Percentiles rank a stretch among this genome's conserved stretches.
Evolutionary conservation across 2,888 invertebrate species (phyloP).

Genomic region (Bhutanitis thaidina): DNA sequence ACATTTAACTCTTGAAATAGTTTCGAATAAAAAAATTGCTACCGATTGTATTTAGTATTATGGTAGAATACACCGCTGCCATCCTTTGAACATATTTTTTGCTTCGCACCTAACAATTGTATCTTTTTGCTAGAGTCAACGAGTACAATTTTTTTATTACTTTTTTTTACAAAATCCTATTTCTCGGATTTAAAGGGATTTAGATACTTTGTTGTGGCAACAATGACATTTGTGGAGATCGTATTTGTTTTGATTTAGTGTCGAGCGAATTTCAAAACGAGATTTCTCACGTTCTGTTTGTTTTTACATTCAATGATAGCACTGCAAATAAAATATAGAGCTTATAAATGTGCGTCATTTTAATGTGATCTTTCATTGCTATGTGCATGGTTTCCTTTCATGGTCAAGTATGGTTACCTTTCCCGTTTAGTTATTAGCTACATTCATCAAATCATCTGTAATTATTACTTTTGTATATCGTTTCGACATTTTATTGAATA

Average conservation of each 20-base stretch:
- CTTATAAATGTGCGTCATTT: too few relatives aligned
- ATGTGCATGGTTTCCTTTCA: too few relatives aligned
- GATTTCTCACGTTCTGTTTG: slow-evolving; percentile 51
- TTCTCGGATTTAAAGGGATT: slow-evolving; percentile 78
- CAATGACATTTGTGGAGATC: slow-evolving; percentile 68
- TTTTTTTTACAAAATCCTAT: slow-evolving; percentile 67
- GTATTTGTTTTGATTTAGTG: slow-evolving; percentile 73
- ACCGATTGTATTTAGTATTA: slow-evolving; percentile 65
- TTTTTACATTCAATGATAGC: slow-evolving; percentile 1
- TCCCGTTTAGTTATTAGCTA: too few relatives aligned
- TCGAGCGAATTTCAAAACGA: slow-evolving; percentile 30
- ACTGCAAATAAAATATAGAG: neutral
- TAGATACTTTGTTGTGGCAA: slow-evolving; percentile 78
- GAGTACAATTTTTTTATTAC: slow-evolving; percentile 47
- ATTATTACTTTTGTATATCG: too few relatives aligned
- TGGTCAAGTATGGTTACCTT: too few relatives aligned
- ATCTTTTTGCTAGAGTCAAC: slow-evolving; percentile 69
- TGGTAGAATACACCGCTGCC: slow-evolving; percentile 62
- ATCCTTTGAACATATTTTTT: slow-evolving; percentile 43
- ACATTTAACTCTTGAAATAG: neutral
- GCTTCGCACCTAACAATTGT: slow-evolving; percentile 50
- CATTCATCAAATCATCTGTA: too few relatives aligned
- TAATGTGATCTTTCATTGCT: too few relatives aligned
- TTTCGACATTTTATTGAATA: too few relatives aligned
- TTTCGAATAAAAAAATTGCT: slow-evolving; percentile 41